Base-by-base conservation (phyloP, 2,113 vertebrate species). In the Siniperca chuatsi region DNA sequence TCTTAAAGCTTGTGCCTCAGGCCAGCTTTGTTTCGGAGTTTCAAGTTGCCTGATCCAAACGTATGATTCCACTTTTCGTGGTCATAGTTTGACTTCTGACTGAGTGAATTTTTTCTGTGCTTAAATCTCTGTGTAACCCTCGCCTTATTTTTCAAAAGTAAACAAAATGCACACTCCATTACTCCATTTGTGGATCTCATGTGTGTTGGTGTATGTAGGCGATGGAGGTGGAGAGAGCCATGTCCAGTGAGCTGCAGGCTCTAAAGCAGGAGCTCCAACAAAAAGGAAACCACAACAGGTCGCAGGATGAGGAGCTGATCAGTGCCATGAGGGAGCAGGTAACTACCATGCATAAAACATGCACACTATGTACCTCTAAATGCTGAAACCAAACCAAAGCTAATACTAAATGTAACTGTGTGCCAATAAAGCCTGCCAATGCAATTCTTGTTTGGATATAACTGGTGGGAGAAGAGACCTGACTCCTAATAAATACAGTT, bases 251-350 rank as follows among this genome's bases (percentile, higher is more conserved):
- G 86, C 89, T 96, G 54, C 95, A 95, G 84, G 89, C 75, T 48
- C 76, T 96, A 35, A 95, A 95, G 73, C 86, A 95, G 82, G 90
- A 95, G 79, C 87, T 96, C 60, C 90, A 83, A 25, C 92, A 94
- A 21, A 91, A 87, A 58, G 90, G 89, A 78, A 90, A 42, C 75
- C 82, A 89, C 20, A 81, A 58, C 71, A 82, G 89, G 69, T 81
- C 86, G 11, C 89, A 94, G 86, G 95, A 96, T 1, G 95, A 96
- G 55, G 95, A 95, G 87, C 79, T 96, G 72, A 89, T 96, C 71
- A 94, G 92, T 71, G 93, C 94, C 77, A 92, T 96, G 90, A 95
- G 81, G 88, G 95, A 96, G 82, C 95, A 96, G 95, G 96, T 96
- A 91, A 81, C 62, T 13, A 35, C 54, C 6, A 4, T 10, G 12